phyloP scores from a whole-genome alignment of 2,797 vertebrate genomes.

The Melopsittacus undulatus region DNA sequence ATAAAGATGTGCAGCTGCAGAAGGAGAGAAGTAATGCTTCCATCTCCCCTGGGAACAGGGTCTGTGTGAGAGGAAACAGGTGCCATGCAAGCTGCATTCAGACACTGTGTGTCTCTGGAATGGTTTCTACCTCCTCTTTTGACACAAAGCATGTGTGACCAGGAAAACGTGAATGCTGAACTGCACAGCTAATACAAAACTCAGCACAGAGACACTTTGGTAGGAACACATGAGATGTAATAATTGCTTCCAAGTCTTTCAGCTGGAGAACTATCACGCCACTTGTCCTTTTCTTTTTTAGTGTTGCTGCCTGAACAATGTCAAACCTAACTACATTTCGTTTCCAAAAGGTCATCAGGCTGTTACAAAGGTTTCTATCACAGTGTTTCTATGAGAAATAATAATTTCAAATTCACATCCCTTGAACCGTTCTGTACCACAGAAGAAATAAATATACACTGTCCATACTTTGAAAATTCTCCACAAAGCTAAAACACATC shows the following conservation, averaged over 20 bases:
- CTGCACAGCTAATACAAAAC: not conserved
- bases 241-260: not conserved
- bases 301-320: not conserved
- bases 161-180: not conserved
- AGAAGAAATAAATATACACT: not conserved
- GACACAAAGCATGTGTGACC: not conserved
- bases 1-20: conserved; percentile 1
- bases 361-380: not conserved
- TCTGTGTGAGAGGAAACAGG: not conserved
- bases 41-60: not conserved
- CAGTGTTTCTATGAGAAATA: not conserved
- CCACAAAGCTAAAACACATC: not conserved
- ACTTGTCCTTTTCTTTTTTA: not conserved
- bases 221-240: not conserved
- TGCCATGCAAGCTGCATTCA: not conserved
- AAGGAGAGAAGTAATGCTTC: not conserved
- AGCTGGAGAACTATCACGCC: not conserved
- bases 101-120: not conserved
- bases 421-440: not conserved
- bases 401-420: not conserved
- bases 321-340: not conserved
- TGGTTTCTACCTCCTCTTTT: not conserved
- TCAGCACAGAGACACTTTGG: not conserved
- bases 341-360: not conserved
- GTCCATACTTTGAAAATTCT: not conserved